Evolutionary conservation across 92 coral and sea anemone species (phyloP).

Genomic region (Porites cylindrica): DNA sequence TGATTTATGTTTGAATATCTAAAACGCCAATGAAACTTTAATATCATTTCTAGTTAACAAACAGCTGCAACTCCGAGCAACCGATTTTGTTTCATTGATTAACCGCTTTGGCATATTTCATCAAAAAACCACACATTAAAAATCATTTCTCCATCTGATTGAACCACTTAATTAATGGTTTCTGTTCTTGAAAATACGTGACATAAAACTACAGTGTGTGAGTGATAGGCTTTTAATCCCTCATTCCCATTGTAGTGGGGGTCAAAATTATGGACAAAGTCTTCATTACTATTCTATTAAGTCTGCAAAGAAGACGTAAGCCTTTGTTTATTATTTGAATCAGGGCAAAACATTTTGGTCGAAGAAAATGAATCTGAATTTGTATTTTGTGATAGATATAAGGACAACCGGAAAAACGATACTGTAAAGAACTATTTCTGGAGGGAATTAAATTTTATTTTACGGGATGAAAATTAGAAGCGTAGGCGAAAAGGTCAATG

Average conservation of each 20-base stretch:
- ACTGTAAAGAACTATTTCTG: too few species aligned
- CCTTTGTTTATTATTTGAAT: too few species aligned
- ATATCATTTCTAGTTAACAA: slow-evolving; percentile 6
- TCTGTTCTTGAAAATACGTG: neutral
- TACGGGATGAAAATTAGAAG: too few species aligned
- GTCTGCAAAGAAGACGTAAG: neutral
- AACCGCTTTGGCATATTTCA: neutral
- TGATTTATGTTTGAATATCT: neutral
- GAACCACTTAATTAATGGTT: neutral
- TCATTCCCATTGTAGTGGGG: too few species aligned
- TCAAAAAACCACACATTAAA: neutral
- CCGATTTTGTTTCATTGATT: neutral
- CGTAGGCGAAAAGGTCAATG: too few species aligned
- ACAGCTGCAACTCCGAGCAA: slow-evolving; percentile 18
- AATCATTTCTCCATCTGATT: neutral
- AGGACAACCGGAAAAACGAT: too few species aligned
- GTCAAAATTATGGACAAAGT: too few species aligned
- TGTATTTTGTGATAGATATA: neutral
- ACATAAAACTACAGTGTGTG: neutral
- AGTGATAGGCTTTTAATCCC: neutral
- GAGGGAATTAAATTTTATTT: too few species aligned
- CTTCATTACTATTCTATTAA: too few species aligned
- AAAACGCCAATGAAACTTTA: neutral
- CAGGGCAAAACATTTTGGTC: too few species aligned
- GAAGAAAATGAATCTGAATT: neutral